Conservation (phyloP, 23 tunicate species). For the Trididemnum miniatum region DNA sequence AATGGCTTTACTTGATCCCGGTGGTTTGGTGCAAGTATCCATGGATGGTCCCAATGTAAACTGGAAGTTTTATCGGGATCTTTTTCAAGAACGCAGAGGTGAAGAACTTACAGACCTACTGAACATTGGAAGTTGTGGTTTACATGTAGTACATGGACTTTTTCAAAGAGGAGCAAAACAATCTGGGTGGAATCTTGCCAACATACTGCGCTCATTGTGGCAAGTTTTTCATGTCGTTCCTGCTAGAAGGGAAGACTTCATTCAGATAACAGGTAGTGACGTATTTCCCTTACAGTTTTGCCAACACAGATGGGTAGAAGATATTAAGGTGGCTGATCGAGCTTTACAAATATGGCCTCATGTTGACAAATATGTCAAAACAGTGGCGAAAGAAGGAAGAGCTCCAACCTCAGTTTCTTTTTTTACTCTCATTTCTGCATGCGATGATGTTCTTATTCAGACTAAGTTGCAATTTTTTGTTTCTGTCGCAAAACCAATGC, state of each 20-base stretch:
- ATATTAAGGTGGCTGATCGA: constrained; percentile 18
- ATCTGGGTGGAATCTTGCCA: neutral
- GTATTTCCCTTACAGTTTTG: constrained; percentile 12
- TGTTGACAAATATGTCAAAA: neutral
- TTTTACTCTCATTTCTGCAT: neutral
- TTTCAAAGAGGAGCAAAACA: neutral
- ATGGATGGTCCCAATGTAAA: neutral
- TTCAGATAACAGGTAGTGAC: neutral
- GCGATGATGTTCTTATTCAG: constrained; percentile 3
- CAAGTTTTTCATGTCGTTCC: constrained; percentile 1
- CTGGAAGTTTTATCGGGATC: constrained; percentile 6
- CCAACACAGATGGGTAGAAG: constrained; percentile 27
- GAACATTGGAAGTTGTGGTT: constrained; percentile 21
- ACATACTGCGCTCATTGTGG: neutral
- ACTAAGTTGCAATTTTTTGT: constrained; percentile 15
- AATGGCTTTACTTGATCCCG: neutral
- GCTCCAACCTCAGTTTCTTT: neutral
- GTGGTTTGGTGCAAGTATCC: constrained; percentile 18
- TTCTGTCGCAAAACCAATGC: constrained; percentile 1
- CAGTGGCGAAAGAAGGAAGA: neutral
- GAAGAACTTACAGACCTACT: constrained; percentile 17
- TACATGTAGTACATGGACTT: neutral
- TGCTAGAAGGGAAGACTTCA: constrained; percentile 25
- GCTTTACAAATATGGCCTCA: constrained; percentile 1
- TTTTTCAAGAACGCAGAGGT: constrained; percentile 3